Percentiles rank a stretch among this genome's conserved stretches.
Conservation (phyloP, 2,888 invertebrate genomes). For the Rhagonycha fulva region DNA sequence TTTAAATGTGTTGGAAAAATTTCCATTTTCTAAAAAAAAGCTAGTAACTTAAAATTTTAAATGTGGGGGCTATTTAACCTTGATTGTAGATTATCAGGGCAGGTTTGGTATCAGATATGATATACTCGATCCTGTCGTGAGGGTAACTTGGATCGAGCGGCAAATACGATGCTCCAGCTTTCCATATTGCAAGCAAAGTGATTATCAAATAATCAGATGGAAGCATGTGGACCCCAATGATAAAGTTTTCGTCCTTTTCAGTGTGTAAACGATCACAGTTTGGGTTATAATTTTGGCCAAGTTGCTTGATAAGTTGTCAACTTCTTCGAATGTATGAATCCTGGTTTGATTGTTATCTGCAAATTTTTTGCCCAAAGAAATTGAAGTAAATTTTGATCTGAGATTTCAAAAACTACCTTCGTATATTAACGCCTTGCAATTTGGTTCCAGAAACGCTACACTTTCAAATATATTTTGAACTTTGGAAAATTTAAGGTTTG, state of each 20-base stretch:
- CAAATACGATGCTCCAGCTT: conserved; percentile 82
- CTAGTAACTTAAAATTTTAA: background rate
- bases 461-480: background rate
- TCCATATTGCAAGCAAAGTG: conserved; percentile 74
- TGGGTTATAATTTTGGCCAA: conserved; percentile 60
- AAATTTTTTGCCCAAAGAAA: background rate
- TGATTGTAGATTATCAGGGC: conserved; percentile 69
- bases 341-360: conserved; percentile 42
- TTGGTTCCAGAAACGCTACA: background rate
- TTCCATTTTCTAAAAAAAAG: conserved; percentile 4
- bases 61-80: conserved; percentile 52
- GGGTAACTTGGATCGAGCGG: conserved; percentile 79
- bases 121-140: conserved; percentile 72
- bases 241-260: conserved; percentile 71
- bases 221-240: conserved; percentile 79
- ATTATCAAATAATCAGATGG: conserved; percentile 72
- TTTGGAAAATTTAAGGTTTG: background rate
- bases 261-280: conserved; percentile 52
- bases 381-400: background rate
- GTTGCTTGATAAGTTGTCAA: conserved; percentile 62
- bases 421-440: background rate
- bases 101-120: conserved; percentile 75
- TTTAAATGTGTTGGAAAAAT: conserved; percentile 41
- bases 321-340: conserved; percentile 58
- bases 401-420: background rate